Conservation (phyloP, 2,797 vertebrate genomes). For the Helostoma temminkii region DNA sequence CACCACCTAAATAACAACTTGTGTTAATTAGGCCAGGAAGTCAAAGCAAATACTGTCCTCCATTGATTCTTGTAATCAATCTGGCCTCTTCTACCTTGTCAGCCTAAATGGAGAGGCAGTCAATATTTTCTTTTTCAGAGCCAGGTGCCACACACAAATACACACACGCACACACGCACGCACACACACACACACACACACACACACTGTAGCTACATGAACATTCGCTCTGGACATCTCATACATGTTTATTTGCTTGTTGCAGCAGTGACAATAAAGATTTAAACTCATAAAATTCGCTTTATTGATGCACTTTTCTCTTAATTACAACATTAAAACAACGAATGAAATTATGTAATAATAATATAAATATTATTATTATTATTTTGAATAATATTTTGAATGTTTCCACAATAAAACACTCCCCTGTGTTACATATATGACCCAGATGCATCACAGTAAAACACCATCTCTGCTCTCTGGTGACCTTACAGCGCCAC, state of each 20-base stretch:
- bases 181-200: too few species aligned
- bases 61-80: slow-evolving; percentile 75
- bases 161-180: too few species aligned
- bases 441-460: slow-evolving; percentile 8
- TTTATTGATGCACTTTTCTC: neutral
- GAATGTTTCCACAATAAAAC: slow-evolving; percentile 13
- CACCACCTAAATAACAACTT: slow-evolving; percentile 84
- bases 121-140: slow-evolving; percentile 33
- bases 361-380: too few species aligned
- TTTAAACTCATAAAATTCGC: neutral
- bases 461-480: neutral
- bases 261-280: neutral
- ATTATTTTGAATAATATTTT: too few species aligned
- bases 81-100: slow-evolving; percentile 31
- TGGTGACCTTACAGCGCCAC: slow-evolving; percentile 79
- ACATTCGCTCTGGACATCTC: too few species aligned
- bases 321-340: neutral
- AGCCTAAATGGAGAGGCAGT: slow-evolving; percentile 23
- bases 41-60: slow-evolving; percentile 67
- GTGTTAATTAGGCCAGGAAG: slow-evolving; percentile 73
- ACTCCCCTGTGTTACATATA: neutral
- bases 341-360: neutral
- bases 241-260: neutral
- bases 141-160: neutral
- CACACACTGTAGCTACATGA: too few species aligned